A percentile compares a stretch with the other conserved stretches of the same genome.
phyloP scores from a whole-genome alignment of 2,113 vertebrate species.

The Aramus guarauna region DNA sequence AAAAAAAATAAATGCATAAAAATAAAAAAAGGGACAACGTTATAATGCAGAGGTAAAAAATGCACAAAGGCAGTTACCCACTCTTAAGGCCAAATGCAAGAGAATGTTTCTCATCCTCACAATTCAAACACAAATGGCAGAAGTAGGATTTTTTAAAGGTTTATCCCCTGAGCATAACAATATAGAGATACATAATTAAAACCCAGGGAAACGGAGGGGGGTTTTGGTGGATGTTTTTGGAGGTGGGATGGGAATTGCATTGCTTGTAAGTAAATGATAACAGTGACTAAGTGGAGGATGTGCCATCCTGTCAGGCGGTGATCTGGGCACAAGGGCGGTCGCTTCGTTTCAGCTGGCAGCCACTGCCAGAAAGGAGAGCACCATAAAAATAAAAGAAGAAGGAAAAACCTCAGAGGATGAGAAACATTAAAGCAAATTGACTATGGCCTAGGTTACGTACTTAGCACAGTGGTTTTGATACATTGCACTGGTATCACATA shows the following conservation, averaged over 20 bases:
- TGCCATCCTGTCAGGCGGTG: background rate
- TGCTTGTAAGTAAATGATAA: background rate
- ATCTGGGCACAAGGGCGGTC: background rate
- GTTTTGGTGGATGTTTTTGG: background rate
- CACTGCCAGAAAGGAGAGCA: background rate
- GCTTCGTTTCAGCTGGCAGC: background rate
- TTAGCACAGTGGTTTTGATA: conserved; percentile 37
- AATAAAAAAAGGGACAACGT: conserved; percentile 30
- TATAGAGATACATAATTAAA: background rate
- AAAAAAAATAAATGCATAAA: conserved; percentile 45
- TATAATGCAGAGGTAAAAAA: background rate
- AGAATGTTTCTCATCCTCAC: conserved; percentile 44
- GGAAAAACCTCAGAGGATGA: conserved; percentile 12
- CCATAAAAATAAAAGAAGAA: background rate
- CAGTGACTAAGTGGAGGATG: background rate
- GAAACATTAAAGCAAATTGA: conserved; percentile 19
- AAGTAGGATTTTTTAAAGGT: background rate
- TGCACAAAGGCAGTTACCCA: conserved; percentile 30
- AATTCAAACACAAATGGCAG: background rate
- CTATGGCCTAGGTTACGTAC: background rate
- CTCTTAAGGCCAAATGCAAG: background rate
- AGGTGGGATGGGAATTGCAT: background rate
- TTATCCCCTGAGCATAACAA: background rate
- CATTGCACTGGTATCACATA: conserved; percentile 11
- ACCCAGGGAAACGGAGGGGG: background rate